These are phyloP conservation scores for Plotosus lineatus DNA, from an alignment of 2,113 vertebrate species.

Conservation along the genomic window DNA sequence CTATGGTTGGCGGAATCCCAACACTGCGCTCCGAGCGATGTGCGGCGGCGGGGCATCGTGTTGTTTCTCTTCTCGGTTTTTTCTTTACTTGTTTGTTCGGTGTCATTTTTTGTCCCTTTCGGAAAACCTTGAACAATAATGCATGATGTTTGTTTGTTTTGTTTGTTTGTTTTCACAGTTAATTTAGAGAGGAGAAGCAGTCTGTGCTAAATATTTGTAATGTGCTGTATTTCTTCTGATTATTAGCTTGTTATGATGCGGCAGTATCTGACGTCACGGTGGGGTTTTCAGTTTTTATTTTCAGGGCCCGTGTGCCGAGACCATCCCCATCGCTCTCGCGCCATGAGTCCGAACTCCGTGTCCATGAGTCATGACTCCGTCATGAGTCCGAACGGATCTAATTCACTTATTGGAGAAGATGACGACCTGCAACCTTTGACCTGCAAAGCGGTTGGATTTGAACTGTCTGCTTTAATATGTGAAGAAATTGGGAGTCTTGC, in stretches of 20 bases:
- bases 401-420: background rate
- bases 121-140: background rate
- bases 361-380: no score
- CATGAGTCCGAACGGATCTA: conserved; percentile 77
- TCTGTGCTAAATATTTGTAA: no score
- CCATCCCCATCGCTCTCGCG: conserved; percentile 83
- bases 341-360: no score
- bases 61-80: background rate
- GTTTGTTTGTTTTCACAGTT: background rate
- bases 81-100: background rate
- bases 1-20: background rate
- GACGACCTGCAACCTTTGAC: background rate
- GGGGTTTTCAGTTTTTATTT: conserved; percentile 85
- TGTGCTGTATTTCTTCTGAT: background rate
- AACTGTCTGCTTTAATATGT: background rate
- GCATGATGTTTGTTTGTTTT: background rate
- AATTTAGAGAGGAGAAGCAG: background rate
- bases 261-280: background rate
- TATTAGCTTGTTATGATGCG: background rate
- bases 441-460: background rate
- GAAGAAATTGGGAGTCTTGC: no score
- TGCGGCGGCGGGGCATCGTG: background rate
- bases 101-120: background rate
- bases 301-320: conserved; percentile 85
- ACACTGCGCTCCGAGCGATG: background rate